A percentile compares a stretch with the other conserved stretches of the same genome.
Conservation (phyloP, 2,113 vertebrate genomes). For the Caranx ignobilis region DNA sequence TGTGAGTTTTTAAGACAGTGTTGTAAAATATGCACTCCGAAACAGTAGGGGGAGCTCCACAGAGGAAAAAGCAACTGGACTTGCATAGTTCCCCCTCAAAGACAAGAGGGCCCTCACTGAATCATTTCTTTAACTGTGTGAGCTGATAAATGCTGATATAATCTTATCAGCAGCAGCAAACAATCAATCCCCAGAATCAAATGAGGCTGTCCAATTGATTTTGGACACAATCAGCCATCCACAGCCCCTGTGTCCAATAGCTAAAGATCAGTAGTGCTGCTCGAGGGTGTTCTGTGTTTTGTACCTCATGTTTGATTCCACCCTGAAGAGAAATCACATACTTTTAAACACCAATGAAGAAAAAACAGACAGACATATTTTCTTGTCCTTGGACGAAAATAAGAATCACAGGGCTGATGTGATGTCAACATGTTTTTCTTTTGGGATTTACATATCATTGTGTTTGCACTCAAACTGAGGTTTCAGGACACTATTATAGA, state of each 20-base stretch:
- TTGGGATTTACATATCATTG: slow-evolving; percentile 9
- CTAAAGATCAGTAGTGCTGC: slow-evolving; percentile 38
- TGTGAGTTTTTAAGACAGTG: too few species aligned
- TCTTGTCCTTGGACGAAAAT: slow-evolving; percentile 26
- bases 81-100: too few species aligned
- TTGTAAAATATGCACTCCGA: too few species aligned
- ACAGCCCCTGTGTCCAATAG: slow-evolving; percentile 14
- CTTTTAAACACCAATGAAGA: slow-evolving; percentile 4
- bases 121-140: not conserved
- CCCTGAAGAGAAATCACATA: slow-evolving; percentile 15
- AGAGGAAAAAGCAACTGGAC: too few species aligned
- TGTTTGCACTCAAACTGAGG: not conserved
- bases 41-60: too few species aligned
- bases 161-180: slow-evolving; percentile 29
- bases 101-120: not conserved
- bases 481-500: not conserved
- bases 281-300: slow-evolving; percentile 16
- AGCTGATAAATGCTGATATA: not conserved
- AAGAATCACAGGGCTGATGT: slow-evolving; percentile 5
- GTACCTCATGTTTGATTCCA: not conserved
- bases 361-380: not conserved
- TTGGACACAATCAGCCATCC: slow-evolving; percentile 34
- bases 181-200: slow-evolving; percentile 28
- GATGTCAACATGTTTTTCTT: slow-evolving; percentile 17
- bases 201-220: slow-evolving; percentile 25